A percentile compares a stretch with the other conserved stretches of the same genome.
phyloP scores from a whole-genome alignment of 2,113 vertebrate genomes.

The Paramisgurnus dabryanus region DNA sequence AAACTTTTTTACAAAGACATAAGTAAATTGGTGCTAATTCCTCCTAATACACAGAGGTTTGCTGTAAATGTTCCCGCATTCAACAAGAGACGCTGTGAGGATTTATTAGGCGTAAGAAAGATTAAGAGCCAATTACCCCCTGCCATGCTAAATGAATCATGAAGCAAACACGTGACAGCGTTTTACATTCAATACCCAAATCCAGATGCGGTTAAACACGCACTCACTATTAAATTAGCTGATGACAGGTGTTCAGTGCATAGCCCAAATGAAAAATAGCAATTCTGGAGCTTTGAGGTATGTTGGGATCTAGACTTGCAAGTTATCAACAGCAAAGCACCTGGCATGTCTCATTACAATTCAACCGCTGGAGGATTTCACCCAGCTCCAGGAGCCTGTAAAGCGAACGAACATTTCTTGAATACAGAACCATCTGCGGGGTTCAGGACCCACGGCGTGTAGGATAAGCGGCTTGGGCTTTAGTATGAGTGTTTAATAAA shows the following conservation, averaged over 20 bases:
- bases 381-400: conserved; percentile 19
- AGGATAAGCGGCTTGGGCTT: conserved; percentile 2
- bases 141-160: not conserved
- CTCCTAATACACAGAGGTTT: not conserved
- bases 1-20: conserved; percentile 7
- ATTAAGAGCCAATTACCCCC: conserved; percentile 20
- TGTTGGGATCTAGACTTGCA: conserved; percentile 15
- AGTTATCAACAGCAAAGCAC: conserved; percentile 39
- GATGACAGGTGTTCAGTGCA: conserved; percentile 1
- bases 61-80: not conserved
- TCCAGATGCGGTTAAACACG: conserved; percentile 7
- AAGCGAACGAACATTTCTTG: conserved; percentile 2
- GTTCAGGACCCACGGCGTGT: not conserved
- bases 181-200: conserved; percentile 14
- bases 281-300: conserved; percentile 12
- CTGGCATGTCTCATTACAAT: conserved; percentile 39
- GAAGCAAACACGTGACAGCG: not conserved
- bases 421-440: not conserved
- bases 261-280: not conserved
- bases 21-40: not conserved
- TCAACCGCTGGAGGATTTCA: conserved; percentile 16
- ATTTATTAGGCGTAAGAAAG: not conserved
- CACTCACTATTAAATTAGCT: not conserved
- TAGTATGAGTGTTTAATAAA: not conserved
- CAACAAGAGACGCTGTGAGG: not conserved